A percentile compares a stretch with the other conserved stretches of the same genome.
These are phyloP conservation scores for Eudasyphora cyanicolor DNA, from an alignment of 2,888 invertebrate genomes.

Conservation along the genomic window DNA sequence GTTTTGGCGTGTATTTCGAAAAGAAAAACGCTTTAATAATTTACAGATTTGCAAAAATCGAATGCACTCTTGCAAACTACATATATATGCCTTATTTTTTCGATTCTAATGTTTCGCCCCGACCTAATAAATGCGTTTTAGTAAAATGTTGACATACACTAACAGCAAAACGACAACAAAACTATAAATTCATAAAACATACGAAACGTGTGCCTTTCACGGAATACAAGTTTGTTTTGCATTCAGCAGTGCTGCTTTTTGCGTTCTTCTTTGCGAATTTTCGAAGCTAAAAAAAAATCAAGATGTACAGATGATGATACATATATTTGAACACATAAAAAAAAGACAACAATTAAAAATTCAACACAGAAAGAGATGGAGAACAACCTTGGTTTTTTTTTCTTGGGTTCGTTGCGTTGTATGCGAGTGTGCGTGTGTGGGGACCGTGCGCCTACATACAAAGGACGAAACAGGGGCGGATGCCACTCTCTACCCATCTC, in stretches of 20 bases:
- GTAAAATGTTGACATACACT: constrained; percentile 2
- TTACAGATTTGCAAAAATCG: no score
- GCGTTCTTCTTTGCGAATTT: not conserved
- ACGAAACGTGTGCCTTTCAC: constrained; percentile 4
- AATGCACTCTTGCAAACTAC: no score
- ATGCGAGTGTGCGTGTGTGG: not conserved
- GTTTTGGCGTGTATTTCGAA: no score
- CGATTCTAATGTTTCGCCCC: not conserved
- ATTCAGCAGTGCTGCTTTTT: not conserved
- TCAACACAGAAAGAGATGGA: not conserved
- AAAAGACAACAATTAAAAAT: constrained; percentile 37
- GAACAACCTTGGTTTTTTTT: constrained; percentile 34
- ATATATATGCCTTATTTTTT: no score
- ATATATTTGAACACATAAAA: no score
- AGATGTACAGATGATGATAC: no score
- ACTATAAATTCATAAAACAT: not conserved
- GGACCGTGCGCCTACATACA: not conserved
- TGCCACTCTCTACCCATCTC: no score
- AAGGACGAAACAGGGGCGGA: not conserved
- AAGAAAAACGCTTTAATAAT: no score
- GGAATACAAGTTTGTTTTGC: not conserved
- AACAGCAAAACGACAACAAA: not conserved
- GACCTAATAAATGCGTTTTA: not conserved
- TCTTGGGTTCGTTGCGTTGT: not conserved
- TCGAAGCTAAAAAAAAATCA: constrained; percentile 2